Base-by-base conservation (phyloP, 2,888 invertebrate species). In the Drosophila lacicola region DNA sequence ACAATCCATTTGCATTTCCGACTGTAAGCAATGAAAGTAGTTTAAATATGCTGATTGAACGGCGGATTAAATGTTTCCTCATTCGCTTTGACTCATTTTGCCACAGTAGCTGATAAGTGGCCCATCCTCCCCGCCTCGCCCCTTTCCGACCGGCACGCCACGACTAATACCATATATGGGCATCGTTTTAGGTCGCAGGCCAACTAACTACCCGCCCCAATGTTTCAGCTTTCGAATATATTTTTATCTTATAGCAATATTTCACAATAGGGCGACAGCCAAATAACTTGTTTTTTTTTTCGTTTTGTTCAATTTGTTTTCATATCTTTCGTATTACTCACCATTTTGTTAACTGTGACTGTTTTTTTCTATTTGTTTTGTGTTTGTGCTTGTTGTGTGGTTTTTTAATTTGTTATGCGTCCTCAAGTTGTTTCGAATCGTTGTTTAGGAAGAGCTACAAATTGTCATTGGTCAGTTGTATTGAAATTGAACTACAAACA, bases 1-100 rank as follows among this genome's bases (percentile, higher is more conserved):
- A 94, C 98, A 98, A 94, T 99, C 99, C 95, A 99, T 96, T 94
- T 99, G 98, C 93, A 97, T 96, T 92, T 98, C 98, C 92, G 96
- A 97, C 98, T 98, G 92, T 67, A 93, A 93, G 17, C 36, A 36
- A 49, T 3, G 34, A 36, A 34, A 19, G 34, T 49, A n/a, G 13
- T 49, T n/a, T 5, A 13, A 36, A n/a, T 41, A 17, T 10, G 17
- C 9, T 4, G 8, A 11, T 8, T 41, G 10, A 41, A 41, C 33
- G 6, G 10, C 6, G 25, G 9, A 8, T 29, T 17, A 17, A 4
- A 14, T 39, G 34, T 42, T 6, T 5, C 8, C 8, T 29, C 19
- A 36, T 50, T 44, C 19, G 42, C 14, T 46, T 74, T 76, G 82
- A 80, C 54, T 77, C 70, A 78, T 55, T 70, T 61, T 11, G 17